Base-by-base conservation (phyloP, 2,797 vertebrate species). In the Xerus rutilus region DNA sequence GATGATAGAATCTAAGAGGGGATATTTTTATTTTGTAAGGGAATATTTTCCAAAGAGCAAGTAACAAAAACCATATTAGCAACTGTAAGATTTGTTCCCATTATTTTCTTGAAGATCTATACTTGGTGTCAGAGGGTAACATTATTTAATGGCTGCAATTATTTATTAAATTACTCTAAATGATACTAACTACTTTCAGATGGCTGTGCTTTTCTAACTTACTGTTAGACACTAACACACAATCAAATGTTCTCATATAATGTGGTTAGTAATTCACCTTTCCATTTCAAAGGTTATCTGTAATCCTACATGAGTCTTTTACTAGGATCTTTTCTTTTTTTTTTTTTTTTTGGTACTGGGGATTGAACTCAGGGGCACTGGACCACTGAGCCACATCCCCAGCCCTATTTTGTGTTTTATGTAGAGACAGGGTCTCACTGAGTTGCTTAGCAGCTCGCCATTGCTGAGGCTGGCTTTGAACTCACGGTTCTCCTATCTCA, bases 31-130 rank as follows among this genome's bases (percentile, higher is more conserved):
- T 59, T 59, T 59, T 59, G 21, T 78, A 72, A 86, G n/a, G 30
- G 43, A 2, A 73, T 78, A 83, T 21, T 78, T 92, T 82, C 76
- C 35, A 92, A 92, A 82, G 57, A 67, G 14, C 32, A 30, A 64
- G 67, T 49, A n/a, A 70, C 35, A 79, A 67, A 76, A 95, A 74
- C 67, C 84, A 89, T 93, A 79, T 69, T 78, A 92, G 35, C 35
- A 83, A 74, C 8, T 70, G 17, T 74, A 47, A 32, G 3, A 32
- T 94, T 79, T 92, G 10, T 74, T 30, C 82, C 15, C 14, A n/a
- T 95, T 91, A 69, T 43, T 95, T 73, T 39, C 20, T 86, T 92
- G 32, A 82, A 77, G 67, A 73, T 64, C 54, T 85, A 35, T 76
- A 52, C 49, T 86, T 21, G 35, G 12, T 74, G 35, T 94, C 47